Conservation (phyloP, 2,797 vertebrate species). For the Channallabes apus region DNA sequence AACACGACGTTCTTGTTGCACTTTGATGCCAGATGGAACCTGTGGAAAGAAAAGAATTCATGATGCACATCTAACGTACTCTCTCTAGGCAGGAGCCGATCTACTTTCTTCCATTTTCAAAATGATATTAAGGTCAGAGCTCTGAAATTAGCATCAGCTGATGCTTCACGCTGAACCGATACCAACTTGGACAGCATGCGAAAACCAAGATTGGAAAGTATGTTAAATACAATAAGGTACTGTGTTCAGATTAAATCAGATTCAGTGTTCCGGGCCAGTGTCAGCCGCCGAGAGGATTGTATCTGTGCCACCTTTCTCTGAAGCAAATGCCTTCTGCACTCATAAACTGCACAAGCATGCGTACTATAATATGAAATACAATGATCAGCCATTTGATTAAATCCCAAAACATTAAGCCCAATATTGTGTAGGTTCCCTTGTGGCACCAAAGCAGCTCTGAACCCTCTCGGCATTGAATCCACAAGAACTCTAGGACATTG, state of each 20-base stretch:
- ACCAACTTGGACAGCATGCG: neutral
- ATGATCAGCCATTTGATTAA: too few relatives aligned
- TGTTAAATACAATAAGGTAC: neutral
- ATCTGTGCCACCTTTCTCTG: neutral
- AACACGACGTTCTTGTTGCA: conserved; percentile 39
- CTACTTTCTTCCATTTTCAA: conserved; percentile 9
- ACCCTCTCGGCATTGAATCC: too few relatives aligned
- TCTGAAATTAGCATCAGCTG: neutral
- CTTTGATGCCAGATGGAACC: conserved; percentile 35
- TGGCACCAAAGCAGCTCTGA: too few relatives aligned
- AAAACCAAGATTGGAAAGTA: neutral
- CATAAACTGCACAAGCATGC: neutral
- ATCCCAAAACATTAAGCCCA: too few relatives aligned
- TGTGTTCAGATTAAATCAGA: too few relatives aligned
- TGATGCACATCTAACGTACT: conserved; percentile 4
- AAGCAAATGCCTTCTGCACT: neutral
- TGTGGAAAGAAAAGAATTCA: conserved; percentile 26
- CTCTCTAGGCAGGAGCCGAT: neutral
- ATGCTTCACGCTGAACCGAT: neutral
- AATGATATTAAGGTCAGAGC: neutral
- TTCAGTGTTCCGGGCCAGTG: neutral
- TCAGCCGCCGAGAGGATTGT: neutral
- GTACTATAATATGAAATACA: too few relatives aligned
- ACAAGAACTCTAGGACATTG: too few relatives aligned
- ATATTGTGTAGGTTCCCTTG: too few relatives aligned